phyloP scores from a whole-genome alignment of 2,797 vertebrate species.

The Anguilla megastoma region DNA sequence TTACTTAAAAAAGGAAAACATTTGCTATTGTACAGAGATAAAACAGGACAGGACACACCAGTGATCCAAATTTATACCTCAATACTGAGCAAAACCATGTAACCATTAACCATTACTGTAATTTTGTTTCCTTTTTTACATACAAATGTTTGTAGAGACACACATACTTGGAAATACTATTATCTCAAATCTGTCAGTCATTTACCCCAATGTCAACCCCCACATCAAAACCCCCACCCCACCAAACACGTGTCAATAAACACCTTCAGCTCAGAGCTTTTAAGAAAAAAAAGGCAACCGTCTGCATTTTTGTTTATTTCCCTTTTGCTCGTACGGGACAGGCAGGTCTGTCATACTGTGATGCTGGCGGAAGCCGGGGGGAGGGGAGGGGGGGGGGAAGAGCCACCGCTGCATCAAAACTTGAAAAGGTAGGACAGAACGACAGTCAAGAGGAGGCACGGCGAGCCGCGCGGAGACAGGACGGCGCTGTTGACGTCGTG shows the following conservation, averaged over 20 bases:
- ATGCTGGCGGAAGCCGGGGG: constrained; percentile 56
- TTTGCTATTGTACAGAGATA: constrained; percentile 74
- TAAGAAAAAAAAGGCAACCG: constrained; percentile 36
- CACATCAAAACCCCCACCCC: constrained; percentile 27
- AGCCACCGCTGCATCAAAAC: constrained; percentile 81
- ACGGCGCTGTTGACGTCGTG: constrained; percentile 85
- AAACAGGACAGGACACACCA: constrained; percentile 76
- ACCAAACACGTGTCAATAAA: constrained; percentile 43
- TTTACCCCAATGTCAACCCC: constrained; percentile 26
- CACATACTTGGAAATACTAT: constrained; percentile 65
- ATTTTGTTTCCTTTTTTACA: constrained; percentile 69
- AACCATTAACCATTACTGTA: constrained; percentile 74
- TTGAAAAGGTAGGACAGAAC: constrained; percentile 76
- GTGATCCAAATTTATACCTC: constrained; percentile 78
- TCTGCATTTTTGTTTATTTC: constrained; percentile 46
- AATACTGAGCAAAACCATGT: constrained; percentile 80
- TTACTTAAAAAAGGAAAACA: constrained; percentile 70
- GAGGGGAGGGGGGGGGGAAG: constrained; percentile 19
- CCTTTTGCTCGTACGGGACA: constrained; percentile 61
- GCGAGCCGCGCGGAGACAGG: constrained; percentile 64
- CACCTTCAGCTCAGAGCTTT: constrained; percentile 51
- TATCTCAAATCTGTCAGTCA: constrained; percentile 64
- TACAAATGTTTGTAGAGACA: constrained; percentile 69
- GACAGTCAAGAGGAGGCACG: constrained; percentile 77
- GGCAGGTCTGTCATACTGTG: constrained; percentile 68